Evolutionary conservation across 2,888 invertebrate genomes (phyloP).

Genomic region (Andrena camellia): DNA sequence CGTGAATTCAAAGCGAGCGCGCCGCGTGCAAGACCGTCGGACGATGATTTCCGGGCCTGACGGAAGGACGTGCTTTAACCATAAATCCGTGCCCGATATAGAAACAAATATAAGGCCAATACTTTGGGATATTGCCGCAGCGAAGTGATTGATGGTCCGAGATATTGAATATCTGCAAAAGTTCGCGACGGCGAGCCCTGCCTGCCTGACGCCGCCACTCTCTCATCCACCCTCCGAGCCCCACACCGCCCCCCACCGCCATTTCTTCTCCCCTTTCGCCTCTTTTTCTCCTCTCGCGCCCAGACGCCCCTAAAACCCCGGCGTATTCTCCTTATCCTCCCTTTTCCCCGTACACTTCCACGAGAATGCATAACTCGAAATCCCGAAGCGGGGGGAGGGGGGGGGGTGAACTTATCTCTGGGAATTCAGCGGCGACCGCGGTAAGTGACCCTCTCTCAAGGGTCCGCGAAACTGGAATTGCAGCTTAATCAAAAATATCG

Average conservation of each 20-base stretch:
- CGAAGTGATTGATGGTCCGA: constrained; percentile 82
- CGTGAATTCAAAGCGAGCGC: constrained; percentile 2
- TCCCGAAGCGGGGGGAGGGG: constrained; percentile 18
- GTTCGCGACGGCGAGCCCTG: constrained; percentile 67
- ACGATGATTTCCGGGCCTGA: constrained; percentile 61
- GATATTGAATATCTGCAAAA: constrained; percentile 84
- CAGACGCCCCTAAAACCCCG: constrained; percentile 41
- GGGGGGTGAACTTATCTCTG: constrained; percentile 53
- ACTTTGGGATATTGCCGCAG: constrained; percentile 82
- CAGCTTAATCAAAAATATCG: constrained; percentile 41
- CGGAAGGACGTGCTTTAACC: constrained; percentile 70
- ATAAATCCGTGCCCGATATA: constrained; percentile 78
- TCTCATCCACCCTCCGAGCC: constrained; percentile 22
- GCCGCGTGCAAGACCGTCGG: constrained; percentile 51
- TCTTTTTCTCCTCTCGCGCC: constrained; percentile 19
- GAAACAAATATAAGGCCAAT: constrained; percentile 80
- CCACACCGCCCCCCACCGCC: neutral
- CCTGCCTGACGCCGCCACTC: constrained; percentile 58
- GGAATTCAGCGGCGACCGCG: constrained; percentile 57
- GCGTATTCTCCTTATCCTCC: constrained; percentile 31
- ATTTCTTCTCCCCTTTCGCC: neutral
- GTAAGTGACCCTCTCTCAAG: constrained; percentile 3
- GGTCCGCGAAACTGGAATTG: constrained; percentile 11
- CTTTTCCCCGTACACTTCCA: constrained; percentile 55
- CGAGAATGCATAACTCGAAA: constrained; percentile 54